Percentiles rank a stretch among this genome's conserved stretches.
Conservation (phyloP, 2,888 invertebrate species). For the Protonemura montana region DNA sequence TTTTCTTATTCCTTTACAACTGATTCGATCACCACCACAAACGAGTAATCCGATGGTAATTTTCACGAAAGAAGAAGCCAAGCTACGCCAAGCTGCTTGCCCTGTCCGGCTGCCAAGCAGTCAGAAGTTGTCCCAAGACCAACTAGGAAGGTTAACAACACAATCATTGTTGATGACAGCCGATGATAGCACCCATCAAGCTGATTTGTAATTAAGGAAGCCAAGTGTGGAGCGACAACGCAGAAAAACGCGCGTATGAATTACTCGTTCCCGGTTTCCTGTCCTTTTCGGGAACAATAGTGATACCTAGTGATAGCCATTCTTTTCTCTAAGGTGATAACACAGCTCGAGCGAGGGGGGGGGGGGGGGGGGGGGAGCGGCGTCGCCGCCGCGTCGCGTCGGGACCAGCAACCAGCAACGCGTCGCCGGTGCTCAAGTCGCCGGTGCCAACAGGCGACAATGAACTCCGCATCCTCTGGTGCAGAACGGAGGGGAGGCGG, state of each 20-base stretch:
- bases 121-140: not conserved
- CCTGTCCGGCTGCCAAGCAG: not conserved
- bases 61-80: slow-evolving; percentile 29
- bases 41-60: slow-evolving; percentile 27
- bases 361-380: no score
- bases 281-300: slow-evolving; percentile 27
- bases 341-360: no score
- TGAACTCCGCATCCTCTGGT: slow-evolving; percentile 40
- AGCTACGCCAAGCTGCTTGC: not conserved
- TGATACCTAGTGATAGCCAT: not conserved
- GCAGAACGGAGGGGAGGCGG: slow-evolving; percentile 39
- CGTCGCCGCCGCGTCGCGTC: no score
- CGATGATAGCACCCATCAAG: not conserved
- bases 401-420: no score
- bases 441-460: slow-evolving; percentile 37
- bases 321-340: no score
- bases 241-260: not conserved
- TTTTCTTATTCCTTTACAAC: slow-evolving; percentile 15
- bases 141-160: not conserved
- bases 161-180: slow-evolving; percentile 23
- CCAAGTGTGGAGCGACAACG: not conserved
- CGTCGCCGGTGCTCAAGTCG: no score
- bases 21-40: slow-evolving; percentile 35
- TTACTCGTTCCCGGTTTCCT: not conserved
- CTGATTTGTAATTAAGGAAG: slow-evolving; percentile 9